phyloP scores from a whole-genome alignment of 2,797 vertebrate genomes.

The Phylloscopus collybita region DNA sequence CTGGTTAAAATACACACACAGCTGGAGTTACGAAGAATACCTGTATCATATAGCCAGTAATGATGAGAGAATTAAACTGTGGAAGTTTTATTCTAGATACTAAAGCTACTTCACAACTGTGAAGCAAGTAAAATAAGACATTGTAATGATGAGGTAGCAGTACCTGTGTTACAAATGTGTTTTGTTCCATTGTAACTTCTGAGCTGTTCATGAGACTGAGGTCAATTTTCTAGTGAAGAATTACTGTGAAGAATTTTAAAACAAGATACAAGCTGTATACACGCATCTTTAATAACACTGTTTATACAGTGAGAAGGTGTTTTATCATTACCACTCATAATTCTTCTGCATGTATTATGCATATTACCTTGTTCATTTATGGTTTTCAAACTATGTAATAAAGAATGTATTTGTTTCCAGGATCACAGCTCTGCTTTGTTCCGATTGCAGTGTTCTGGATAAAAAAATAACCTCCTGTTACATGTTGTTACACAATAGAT shows the following conservation, averaged over 20 bases:
- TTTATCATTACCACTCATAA: conserved; percentile 39
- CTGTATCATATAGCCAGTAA: background rate
- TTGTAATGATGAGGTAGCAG: background rate
- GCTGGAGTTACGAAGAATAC: background rate
- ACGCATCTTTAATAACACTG: background rate
- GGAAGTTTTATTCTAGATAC: background rate
- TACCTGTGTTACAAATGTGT: background rate
- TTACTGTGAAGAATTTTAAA: background rate
- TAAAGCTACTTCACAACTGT: background rate
- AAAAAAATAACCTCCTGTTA: conserved; percentile 57
- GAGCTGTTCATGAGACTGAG: background rate
- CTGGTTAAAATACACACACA: background rate
- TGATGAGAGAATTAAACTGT: background rate
- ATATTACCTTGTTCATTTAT: conserved; percentile 42
- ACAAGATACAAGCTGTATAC: background rate
- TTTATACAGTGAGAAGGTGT: background rate
- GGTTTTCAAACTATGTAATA: conserved; percentile 28
- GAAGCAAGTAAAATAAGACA: background rate
- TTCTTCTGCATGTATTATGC: conserved; percentile 29
- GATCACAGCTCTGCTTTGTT: conserved; percentile 62
- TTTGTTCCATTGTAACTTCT: background rate
- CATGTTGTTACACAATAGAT: conserved; percentile 41
- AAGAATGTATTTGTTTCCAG: conserved; percentile 56
- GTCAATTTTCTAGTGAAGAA: background rate
- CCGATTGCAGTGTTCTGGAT: background rate